Evolutionary conservation across 2,888 invertebrate genomes (phyloP).

Genomic region (Lepidonotus clava): DNA sequence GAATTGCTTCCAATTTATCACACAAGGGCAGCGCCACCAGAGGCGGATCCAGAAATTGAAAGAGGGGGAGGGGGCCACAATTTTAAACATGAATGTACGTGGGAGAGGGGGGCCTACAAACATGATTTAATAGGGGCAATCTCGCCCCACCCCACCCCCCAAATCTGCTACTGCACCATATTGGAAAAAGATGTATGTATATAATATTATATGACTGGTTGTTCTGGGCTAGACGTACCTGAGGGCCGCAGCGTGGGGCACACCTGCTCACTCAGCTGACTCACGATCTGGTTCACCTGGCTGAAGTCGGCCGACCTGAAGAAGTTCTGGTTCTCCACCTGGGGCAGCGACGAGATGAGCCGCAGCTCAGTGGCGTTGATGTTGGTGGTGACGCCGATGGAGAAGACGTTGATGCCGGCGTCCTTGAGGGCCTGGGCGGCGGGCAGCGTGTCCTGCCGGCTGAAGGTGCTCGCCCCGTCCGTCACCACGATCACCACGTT

Average conservation of each 20-base stretch:
- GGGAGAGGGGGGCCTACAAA: no score
- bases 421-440: neutral
- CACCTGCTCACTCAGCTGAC: neutral
- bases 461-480: constrained; percentile 22
- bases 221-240: no score
- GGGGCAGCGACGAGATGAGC: constrained; percentile 18
- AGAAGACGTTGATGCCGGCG: neutral
- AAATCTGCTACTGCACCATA: no score
- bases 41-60: no score
- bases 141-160: no score
- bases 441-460: neutral
- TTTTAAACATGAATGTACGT: no score
- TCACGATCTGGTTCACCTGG: neutral
- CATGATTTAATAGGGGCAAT: no score
- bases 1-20: no score
- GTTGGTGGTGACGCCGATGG: neutral
- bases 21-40: no score
- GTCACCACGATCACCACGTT: constrained; percentile 40
- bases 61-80: no score
- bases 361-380: neutral
- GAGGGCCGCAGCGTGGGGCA: neutral
- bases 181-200: no score
- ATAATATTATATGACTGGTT: no score
- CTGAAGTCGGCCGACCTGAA: neutral
- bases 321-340: neutral